phyloP scores from a whole-genome alignment of 2,113 vertebrate species.

The Gnathonemus echidnorhynchus region DNA sequence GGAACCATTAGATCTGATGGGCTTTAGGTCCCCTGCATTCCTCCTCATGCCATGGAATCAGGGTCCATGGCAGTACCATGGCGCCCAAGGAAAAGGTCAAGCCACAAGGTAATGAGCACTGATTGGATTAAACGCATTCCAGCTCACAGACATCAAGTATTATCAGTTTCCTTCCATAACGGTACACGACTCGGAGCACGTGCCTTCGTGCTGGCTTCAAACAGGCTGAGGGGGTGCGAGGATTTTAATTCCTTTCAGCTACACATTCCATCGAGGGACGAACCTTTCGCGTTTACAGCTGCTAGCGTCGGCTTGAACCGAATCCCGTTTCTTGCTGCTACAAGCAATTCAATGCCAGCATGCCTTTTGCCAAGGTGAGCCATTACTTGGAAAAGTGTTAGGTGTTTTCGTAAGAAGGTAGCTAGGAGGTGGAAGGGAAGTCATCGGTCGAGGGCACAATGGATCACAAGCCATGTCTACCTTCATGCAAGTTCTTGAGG shows the following conservation, averaged over 20 bases:
- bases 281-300: not conserved
- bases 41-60: not conserved
- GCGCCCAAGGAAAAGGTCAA: not conserved
- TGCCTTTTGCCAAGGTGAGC: not conserved
- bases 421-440: not conserved
- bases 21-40: not conserved
- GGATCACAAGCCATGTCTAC: not conserved
- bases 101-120: constrained; percentile 30
- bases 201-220: not conserved
- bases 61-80: not conserved
- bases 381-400: not conserved
- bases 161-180: constrained; percentile 48
- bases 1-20: not conserved
- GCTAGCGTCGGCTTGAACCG: not conserved
- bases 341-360: not conserved
- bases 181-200: constrained; percentile 21
- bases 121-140: constrained; percentile 45
- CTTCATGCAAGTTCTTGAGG: not conserved
- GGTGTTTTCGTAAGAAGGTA: not conserved
- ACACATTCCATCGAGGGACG: not conserved
- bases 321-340: not conserved
- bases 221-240: not conserved
- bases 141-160: constrained; percentile 26
- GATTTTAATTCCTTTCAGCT: constrained; percentile 8
- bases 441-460: not conserved